Evolutionary conservation across 2,888 invertebrate species (phyloP).

Genomic region (Rosalia funebris): DNA sequence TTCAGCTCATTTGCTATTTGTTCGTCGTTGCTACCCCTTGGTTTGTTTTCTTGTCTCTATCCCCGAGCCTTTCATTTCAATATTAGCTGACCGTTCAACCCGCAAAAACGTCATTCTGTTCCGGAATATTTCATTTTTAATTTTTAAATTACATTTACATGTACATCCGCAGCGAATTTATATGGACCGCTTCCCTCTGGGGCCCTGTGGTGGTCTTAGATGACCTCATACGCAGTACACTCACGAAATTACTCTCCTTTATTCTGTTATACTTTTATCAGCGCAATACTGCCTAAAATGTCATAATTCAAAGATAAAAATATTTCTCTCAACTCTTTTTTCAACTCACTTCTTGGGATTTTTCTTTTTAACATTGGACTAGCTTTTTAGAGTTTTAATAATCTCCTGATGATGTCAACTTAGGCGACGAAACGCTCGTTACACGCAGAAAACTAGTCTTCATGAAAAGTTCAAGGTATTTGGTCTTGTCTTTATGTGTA

Average conservation of each 20-base stretch:
- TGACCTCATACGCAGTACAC: not conserved
- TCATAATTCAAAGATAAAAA: too few relatives aligned
- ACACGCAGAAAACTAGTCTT: too few relatives aligned
- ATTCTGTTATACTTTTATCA: too few relatives aligned
- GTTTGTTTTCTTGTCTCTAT: slow-evolving; percentile 60
- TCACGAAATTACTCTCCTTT: not conserved
- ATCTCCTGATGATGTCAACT: too few relatives aligned
- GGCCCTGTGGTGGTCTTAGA: not conserved
- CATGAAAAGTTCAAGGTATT: too few relatives aligned
- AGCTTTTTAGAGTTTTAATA: too few relatives aligned
- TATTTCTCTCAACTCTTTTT: too few relatives aligned
- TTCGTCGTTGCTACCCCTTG: slow-evolving; percentile 56
- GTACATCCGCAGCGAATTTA: not conserved
- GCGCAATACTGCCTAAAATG: too few relatives aligned
- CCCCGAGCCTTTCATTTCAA: slow-evolving; percentile 49
- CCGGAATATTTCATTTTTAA: slow-evolving; percentile 24
- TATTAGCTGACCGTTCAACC: slow-evolving; percentile 49
- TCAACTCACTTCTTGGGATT: too few relatives aligned
- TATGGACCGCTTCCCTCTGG: not conserved
- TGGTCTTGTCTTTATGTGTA: too few relatives aligned
- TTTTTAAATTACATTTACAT: slow-evolving; percentile 26
- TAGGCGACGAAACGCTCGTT: too few relatives aligned
- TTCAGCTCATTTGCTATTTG: slow-evolving; percentile 63
- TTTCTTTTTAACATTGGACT: too few relatives aligned
- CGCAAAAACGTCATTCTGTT: slow-evolving; percentile 29